These are phyloP conservation scores for Acanthornis magna DNA, from an alignment of 2,797 vertebrate species.

Conservation along the genomic window DNA sequence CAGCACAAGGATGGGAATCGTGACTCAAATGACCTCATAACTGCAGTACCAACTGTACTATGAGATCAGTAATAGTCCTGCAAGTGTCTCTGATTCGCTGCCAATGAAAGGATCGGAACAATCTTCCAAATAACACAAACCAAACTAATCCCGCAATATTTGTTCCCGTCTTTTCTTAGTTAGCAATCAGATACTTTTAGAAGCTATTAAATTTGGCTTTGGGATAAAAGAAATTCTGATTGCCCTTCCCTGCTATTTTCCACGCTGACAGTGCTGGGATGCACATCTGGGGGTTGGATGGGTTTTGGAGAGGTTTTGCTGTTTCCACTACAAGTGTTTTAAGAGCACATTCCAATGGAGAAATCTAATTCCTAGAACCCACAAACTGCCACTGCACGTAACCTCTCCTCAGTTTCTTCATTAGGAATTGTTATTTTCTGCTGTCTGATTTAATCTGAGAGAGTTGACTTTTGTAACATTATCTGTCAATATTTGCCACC, in stretches of 20 bases:
- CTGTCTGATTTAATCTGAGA: not conserved
- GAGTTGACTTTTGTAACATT: not conserved
- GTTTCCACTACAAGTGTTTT: not conserved
- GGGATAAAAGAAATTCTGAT: not conserved
- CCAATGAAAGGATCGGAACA: not conserved
- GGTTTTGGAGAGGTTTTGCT: not conserved
- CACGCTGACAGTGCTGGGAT: not conserved
- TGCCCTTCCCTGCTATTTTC: not conserved
- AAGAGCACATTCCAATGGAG: not conserved
- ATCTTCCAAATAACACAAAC: not conserved
- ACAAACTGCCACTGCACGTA: rapidly evolving
- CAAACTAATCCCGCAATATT: not conserved
- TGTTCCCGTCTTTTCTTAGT: not conserved
- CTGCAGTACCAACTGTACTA: not conserved
- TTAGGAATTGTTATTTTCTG: not conserved
- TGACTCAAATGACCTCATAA: not conserved
- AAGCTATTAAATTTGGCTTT: not conserved
- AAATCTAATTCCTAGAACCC: not conserved
- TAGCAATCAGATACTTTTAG: not conserved
- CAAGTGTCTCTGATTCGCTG: not conserved
- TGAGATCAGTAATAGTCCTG: not conserved
- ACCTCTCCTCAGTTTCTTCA: not conserved
- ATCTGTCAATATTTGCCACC: not conserved
- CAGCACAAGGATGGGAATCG: not conserved
- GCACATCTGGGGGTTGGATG: not conserved